Evolutionary conservation across 2,113 vertebrate genomes (phyloP).

Genomic region (Maccullochella peelii): DNA sequence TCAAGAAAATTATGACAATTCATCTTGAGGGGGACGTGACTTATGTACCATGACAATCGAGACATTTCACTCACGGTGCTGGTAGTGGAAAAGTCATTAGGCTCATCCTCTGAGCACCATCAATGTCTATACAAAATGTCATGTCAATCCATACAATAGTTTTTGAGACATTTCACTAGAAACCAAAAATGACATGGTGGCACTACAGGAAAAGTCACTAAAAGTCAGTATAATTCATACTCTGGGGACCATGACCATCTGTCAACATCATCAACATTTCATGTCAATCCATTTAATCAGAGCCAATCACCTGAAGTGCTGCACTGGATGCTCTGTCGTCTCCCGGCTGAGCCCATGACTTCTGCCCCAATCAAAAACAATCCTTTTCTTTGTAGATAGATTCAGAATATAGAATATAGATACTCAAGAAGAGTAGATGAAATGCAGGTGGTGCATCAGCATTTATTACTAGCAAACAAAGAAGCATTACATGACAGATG

Average conservation of each 20-base stretch:
- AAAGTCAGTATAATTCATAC: not conserved
- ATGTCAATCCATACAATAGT: not conserved
- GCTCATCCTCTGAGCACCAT: not conserved
- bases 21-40: too few relatives aligned
- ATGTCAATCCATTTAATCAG: not conserved
- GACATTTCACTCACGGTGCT: not conserved
- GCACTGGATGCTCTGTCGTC: constrained; percentile 20
- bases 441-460: not conserved
- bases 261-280: too few relatives aligned
- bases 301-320: constrained; percentile 46
- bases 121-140: not conserved
- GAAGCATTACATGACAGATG: not conserved
- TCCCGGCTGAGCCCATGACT: constrained; percentile 9
- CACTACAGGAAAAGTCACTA: not conserved
- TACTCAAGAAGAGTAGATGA: not conserved
- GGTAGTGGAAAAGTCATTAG: not conserved
- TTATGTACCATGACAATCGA: not conserved
- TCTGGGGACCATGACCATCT: not conserved
- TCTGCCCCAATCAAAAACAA: constrained; percentile 34
- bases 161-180: too few relatives aligned
- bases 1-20: too few relatives aligned
- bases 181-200: too few relatives aligned
- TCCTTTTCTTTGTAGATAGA: constrained; percentile 3
- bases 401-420: constrained; percentile 2
- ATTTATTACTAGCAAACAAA: not conserved